phyloP scores from a whole-genome alignment of 2,797 vertebrate genomes.

The Acrocephalus scirpaceus region DNA sequence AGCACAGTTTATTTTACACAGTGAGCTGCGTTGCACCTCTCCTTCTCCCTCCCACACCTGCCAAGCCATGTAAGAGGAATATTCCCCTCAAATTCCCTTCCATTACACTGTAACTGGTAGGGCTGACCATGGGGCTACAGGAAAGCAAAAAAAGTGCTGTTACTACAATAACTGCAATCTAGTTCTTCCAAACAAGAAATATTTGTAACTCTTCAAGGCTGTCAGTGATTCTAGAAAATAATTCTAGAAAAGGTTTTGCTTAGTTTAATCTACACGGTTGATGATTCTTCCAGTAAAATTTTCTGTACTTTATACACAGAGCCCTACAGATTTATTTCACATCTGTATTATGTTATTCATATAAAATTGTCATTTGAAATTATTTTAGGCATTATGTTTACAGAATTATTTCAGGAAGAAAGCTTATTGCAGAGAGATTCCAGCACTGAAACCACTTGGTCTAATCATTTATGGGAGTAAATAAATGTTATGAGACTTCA shows the following conservation, averaged over 20 bases:
- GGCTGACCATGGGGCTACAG: neutral
- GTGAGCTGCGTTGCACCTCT: neutral
- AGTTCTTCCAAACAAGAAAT: neutral
- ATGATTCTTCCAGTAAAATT: neutral
- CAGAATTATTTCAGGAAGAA: constrained; percentile 40
- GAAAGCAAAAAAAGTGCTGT: neutral
- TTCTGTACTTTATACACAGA: neutral
- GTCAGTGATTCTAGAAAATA: neutral
- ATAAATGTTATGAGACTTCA: constrained; percentile 78
- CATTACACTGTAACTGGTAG: neutral
- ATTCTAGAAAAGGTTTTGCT: neutral
- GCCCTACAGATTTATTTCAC: neutral
- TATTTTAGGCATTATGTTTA: constrained; percentile 41
- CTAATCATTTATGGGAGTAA: constrained; percentile 67
- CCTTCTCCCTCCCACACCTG: neutral
- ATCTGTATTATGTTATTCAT: neutral
- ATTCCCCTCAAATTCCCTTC: neutral
- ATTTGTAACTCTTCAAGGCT: neutral
- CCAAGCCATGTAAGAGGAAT: neutral
- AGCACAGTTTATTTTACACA: neutral
- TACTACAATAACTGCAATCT: neutral
- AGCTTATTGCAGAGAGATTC: constrained; percentile 8
- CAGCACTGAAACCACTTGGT: constrained; percentile 42
- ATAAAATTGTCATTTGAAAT: constrained; percentile 35
- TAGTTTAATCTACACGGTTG: neutral